Evolutionary conservation across 2,113 vertebrate species (phyloP).

Genomic region (Cephalopterus ornatus): DNA sequence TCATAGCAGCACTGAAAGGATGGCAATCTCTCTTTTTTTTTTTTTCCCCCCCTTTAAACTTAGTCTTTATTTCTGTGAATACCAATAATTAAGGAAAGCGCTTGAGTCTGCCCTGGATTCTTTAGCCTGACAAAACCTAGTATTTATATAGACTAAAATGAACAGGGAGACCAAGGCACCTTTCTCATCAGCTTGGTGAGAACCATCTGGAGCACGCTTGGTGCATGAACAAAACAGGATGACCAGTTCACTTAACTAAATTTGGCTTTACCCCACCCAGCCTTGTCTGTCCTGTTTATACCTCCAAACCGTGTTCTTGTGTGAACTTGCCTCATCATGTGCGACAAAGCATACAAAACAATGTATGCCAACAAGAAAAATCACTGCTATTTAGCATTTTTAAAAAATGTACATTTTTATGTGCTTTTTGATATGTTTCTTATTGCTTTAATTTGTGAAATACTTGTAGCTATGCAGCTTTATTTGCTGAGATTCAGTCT

Average conservation of each 20-base stretch:
- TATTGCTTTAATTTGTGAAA: neutral
- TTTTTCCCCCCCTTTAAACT: neutral
- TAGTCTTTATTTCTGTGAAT: conserved; percentile 64
- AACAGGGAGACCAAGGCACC: neutral
- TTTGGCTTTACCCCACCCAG: conserved; percentile 16
- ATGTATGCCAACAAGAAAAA: accelerated
- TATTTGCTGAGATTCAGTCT: neutral
- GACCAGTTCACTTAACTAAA: conserved; percentile 14
- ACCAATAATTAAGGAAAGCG: conserved; percentile 64
- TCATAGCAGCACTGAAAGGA: conserved; percentile 67
- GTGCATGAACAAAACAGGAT: neutral
- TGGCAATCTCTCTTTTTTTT: neutral
- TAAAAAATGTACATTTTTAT: neutral
- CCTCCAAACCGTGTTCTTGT: neutral
- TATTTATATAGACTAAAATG: neutral
- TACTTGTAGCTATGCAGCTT: neutral
- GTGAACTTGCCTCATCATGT: neutral
- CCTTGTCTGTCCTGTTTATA: conserved; percentile 50
- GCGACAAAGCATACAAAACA: neutral
- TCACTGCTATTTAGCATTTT: neutral
- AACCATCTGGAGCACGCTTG: neutral
- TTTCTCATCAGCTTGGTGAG: neutral
- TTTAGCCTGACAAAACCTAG: conserved; percentile 34
- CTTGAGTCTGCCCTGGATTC: conserved; percentile 20
- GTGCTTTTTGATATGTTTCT: neutral